phyloP scores from a whole-genome alignment of 2,888 invertebrate genomes.

The Hypsopygia costalis region DNA sequence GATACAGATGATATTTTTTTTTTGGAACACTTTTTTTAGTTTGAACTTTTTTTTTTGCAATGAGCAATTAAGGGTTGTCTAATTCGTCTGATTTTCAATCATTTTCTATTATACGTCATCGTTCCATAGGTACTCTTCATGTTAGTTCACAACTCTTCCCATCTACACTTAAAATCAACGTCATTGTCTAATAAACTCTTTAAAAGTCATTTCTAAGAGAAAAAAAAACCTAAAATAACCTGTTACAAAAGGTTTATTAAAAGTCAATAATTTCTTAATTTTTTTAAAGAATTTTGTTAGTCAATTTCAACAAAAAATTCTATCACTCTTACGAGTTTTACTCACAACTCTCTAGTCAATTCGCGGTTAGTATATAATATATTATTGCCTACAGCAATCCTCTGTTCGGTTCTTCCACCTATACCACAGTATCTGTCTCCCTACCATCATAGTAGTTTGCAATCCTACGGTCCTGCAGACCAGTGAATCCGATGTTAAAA shows the following conservation, averaged over 20 bases:
- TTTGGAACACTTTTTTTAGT: conserved; percentile 55
- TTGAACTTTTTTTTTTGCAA: conserved; percentile 54
- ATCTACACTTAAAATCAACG: neutral
- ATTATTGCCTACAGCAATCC: conserved; percentile 43
- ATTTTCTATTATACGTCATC: conserved; percentile 12
- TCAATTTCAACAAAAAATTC: conserved; percentile 20
- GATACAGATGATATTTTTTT: conserved; percentile 71
- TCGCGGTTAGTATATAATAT: conserved; percentile 39
- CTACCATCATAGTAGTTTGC: neutral
- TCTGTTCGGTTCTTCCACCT: conserved; percentile 19
- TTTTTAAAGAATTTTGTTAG: conserved; percentile 34
- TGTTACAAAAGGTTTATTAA: neutral
- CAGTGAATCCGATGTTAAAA: no score
- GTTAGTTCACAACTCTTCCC: conserved; percentile 1
- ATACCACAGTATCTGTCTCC: conserved; percentile 19
- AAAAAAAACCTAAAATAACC: neutral
- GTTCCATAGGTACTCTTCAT: neutral
- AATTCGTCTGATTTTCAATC: conserved; percentile 25
- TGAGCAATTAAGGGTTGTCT: conserved; percentile 55
- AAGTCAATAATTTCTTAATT: conserved; percentile 4
- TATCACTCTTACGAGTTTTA: conserved; percentile 13
- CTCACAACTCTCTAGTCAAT: conserved; percentile 19
- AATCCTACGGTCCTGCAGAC: no score
- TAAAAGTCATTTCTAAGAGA: neutral
- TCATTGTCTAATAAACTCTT: neutral